Conservation (phyloP, 2,797 vertebrate genomes). For the Cottoperca gobio region DNA sequence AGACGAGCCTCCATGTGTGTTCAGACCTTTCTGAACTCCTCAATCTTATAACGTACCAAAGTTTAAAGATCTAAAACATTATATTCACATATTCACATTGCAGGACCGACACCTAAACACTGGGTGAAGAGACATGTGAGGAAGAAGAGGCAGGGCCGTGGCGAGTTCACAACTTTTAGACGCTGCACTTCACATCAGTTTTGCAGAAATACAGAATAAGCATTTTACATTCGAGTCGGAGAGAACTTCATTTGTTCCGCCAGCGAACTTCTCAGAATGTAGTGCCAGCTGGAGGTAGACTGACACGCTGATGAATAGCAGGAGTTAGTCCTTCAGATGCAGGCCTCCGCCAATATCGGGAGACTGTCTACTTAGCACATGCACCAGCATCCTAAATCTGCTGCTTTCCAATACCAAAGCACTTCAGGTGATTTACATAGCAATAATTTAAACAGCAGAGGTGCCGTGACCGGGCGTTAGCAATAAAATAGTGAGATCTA, state of each 20-base stretch:
- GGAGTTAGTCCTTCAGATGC: conserved; percentile 71
- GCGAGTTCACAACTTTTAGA: conserved; percentile 27
- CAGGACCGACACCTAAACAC: too few relatives aligned
- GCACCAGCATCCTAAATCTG: conserved; percentile 82
- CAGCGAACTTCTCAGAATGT: conserved; percentile 62
- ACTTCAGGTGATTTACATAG: conserved; percentile 86
- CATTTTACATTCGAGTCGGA: conserved; percentile 54
- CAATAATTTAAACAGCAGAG: conserved; percentile 83
- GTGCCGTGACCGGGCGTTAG: conserved; percentile 73
- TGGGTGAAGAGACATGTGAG: too few relatives aligned
- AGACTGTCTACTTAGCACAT: conserved; percentile 85
- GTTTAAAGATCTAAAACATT: too few relatives aligned
- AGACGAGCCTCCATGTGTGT: neutral
- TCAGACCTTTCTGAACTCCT: too few relatives aligned
- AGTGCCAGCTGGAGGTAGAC: conserved; percentile 57
- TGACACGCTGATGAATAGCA: conserved; percentile 77
- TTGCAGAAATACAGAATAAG: conserved; percentile 64
- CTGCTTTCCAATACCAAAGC: conserved; percentile 78
- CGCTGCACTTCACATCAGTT: conserved; percentile 30
- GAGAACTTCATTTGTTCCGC: conserved; percentile 71
- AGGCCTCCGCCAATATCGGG: conserved; percentile 74
- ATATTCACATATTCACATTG: too few relatives aligned
- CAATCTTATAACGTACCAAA: too few relatives aligned
- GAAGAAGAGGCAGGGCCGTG: too few relatives aligned
- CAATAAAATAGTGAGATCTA: conserved; percentile 85